Base-by-base conservation (phyloP, 2,888 invertebrate species). In the Sicus ferrugineus region DNA sequence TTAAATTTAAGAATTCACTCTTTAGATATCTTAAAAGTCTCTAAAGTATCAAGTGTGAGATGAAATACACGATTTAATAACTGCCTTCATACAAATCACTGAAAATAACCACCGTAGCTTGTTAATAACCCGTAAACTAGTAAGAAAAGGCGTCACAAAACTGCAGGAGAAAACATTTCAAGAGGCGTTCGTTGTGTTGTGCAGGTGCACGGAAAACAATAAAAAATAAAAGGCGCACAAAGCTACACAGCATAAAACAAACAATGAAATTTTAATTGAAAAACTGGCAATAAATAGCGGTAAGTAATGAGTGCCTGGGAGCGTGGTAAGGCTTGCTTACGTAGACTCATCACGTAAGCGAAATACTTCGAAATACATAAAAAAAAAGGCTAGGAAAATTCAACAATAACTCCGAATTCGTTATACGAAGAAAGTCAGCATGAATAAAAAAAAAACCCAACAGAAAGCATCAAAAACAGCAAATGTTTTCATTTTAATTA, bases 241-340 rank as follows among this genome's bases (percentile, higher is more conserved):
- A 16, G n/a, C 16, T 42, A n/a, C 2, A n/a, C n/a, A 42, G n/a
- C 16, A 42, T 16, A 42, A 42, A 42, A 42, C 42, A 42, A n/a
- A 7, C 50, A 50, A 50, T 50, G 9, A 50, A 50, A 50, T n/a
- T 50, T 50, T 50, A 50, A 50, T 50, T 50, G 21, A n/a, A 50
- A 50, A 50, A 50, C 50, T 9, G 21, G 21, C 14, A 21, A 50
- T 5, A 46, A 46, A 46, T 1, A 14, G 14, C 16, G n/a, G n/a
- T 16, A 46, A n/a, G n/a, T 46, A n/a, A 46, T 14, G n/a, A 46
- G 2, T n/a, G n/a, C 11, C 16, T n/a, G n/a, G 5, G 1, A 50
- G 23, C 23, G 23, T 1, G 6, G 50, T 1, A 50, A 50, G 19
- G 23, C 42, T n/a, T 42, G 21, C 23, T 50, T 50, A 11, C 23